phyloP scores from a whole-genome alignment of 2,888 invertebrate genomes.

The Balanococcus diminutus region DNA sequence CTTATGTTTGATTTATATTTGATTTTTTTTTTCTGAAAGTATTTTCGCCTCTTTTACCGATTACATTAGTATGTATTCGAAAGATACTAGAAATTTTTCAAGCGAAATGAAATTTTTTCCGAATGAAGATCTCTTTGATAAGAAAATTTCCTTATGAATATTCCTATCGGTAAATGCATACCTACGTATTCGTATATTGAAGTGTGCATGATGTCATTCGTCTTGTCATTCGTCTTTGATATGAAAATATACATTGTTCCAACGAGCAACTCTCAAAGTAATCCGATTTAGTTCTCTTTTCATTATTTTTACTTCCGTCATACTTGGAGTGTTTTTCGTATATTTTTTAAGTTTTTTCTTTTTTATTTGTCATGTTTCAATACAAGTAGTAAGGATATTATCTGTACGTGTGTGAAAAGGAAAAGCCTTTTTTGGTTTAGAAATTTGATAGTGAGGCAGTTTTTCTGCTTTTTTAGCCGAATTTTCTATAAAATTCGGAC shows the following conservation, averaged over 20 bases:
- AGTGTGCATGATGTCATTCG: background rate
- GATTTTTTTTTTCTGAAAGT: no score
- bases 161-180: background rate
- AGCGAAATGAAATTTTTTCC: background rate
- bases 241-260: background rate
- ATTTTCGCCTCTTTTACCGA: background rate
- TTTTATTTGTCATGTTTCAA: background rate
- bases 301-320: background rate
- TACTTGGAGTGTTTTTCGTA: background rate
- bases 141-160: background rate
- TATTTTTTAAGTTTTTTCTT: background rate
- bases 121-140: background rate
- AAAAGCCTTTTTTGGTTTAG: background rate
- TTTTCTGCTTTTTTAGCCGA: no score
- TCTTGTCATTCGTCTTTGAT: background rate
- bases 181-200: background rate
- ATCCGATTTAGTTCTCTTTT: background rate
- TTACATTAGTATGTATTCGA: background rate
- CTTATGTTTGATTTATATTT: no score
- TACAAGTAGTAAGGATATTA: no score
- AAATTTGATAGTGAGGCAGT: background rate
- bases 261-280: background rate
- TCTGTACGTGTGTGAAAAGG: no score
- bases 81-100: background rate
- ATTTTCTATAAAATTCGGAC: no score